Conservation (phyloP, 1,140 invertebrate species). For the Brachionus sp. region DNA sequence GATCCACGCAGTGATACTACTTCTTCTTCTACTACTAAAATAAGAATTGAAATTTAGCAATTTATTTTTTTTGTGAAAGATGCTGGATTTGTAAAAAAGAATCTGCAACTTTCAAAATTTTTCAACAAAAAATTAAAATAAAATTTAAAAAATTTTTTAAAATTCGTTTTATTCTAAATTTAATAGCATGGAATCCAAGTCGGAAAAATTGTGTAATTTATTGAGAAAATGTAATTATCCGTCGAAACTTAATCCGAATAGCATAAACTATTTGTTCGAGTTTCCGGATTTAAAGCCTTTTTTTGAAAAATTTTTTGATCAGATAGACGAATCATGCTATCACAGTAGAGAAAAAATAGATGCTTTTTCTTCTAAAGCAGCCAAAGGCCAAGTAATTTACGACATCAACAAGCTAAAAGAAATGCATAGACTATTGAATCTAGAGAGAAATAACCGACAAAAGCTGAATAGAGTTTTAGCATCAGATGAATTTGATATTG, state of each 20-base stretch:
- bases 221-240: not conserved
- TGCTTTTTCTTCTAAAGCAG: not conserved
- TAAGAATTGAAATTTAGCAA: too few relatives aligned
- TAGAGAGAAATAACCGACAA: not conserved
- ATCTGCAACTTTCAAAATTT: not conserved
- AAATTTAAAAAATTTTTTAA: not conserved
- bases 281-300: constrained; percentile 21
- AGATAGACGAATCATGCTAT: not conserved
- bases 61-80: too few relatives aligned
- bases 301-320: not conserved
- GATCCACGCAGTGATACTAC: too few relatives aligned
- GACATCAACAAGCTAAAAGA: not conserved
- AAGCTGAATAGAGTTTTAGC: not conserved
- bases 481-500: not conserved
- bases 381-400: constrained; percentile 15
- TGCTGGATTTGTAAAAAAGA: not conserved
- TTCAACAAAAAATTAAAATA: not conserved
- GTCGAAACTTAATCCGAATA: not conserved
- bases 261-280: constrained; percentile 25
- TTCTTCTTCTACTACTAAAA: too few relatives aligned
- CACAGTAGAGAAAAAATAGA: not conserved
- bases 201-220: constrained; percentile 27
- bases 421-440: not conserved
- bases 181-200: not conserved
- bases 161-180: not conserved